Evolutionary conservation across 2,113 vertebrate species (phyloP), one percentile per base, ranked within the genome.

Genomic region (Perca schrenkii): DNA sequence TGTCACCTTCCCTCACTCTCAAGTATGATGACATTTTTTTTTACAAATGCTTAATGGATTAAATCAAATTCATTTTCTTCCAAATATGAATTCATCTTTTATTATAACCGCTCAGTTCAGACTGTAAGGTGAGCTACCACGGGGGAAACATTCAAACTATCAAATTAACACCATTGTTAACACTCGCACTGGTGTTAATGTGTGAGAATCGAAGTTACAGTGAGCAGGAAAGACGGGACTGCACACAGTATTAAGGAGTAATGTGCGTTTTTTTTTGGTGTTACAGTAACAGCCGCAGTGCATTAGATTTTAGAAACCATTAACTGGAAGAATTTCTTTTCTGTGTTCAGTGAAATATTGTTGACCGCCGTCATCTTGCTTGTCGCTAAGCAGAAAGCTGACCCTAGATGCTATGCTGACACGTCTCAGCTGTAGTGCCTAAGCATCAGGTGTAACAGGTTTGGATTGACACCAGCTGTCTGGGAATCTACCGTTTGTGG

Each of bases 311-410:
- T 14, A 56, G 31, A 74, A 74, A 63, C 47, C 67, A 75, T 68
- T 31, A 56, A 62, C 74, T 82, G 71, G 79, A 74, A 83, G 17
- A 13, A 12, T 47, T 74, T 25, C 22, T 69, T 64, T 69, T 81
- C 28, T 67, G 6, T 57, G 40, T 66, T 22, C 8, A 16, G 6
- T 31, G 56, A 54, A n/a, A 15, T 66, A n/a, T 66, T 3, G 4
- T n/a, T 57, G 28, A 61, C 21, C 21, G 25, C 43, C 1, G 28
- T 40, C 58, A 6, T 15, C 71, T 17, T 11, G 19, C 31, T 52
- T 12, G 58, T 40, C 19, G 4, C 19, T 36, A 15, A 40, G 28
- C 67, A 22, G 40, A 12, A 17, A 12, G 60, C 60, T 14, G 61
- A 43, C 61, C 14, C 63, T 13, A 14, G 43, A 17, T 16, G 63